phyloP scores from a whole-genome alignment of 2,888 invertebrate genomes.

The Apamea epomidion region DNA sequence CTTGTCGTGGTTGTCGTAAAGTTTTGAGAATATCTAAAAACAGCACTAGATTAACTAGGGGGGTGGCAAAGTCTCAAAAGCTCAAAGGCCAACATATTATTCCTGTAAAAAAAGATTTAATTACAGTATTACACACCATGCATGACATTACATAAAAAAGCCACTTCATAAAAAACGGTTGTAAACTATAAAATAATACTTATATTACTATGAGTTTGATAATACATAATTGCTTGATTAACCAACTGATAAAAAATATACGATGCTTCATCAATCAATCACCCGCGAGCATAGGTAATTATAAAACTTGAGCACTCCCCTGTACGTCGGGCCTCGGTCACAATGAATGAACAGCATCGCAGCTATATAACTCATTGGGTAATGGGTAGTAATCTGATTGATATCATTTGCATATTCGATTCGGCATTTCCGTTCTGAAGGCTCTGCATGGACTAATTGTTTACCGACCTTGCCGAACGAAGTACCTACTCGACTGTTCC shows the following conservation, averaged over 20 bases:
- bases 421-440: conserved; percentile 86
- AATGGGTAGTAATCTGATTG: conserved; percentile 77
- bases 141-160: background rate
- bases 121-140: background rate
- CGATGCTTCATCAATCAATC: background rate
- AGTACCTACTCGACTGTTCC: conserved; percentile 73
- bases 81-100: background rate
- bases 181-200: background rate
- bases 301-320: conserved; percentile 60
- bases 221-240: conserved; percentile 1
- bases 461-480: conserved; percentile 83
- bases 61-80: background rate
- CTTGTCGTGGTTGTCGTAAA: background rate
- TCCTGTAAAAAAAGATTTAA: background rate
- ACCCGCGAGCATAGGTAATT: background rate
- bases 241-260: background rate
- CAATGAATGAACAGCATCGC: conserved; percentile 86
- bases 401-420: conserved; percentile 86
- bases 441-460: conserved; percentile 79
- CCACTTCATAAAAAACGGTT: background rate
- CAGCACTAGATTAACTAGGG: background rate
- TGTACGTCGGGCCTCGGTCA: conserved; percentile 79
- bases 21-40: background rate
- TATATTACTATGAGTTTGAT: background rate
- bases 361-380: conserved; percentile 75